phyloP scores from a whole-genome alignment of 2,113 vertebrate genomes.

The Guaruba guarouba region DNA sequence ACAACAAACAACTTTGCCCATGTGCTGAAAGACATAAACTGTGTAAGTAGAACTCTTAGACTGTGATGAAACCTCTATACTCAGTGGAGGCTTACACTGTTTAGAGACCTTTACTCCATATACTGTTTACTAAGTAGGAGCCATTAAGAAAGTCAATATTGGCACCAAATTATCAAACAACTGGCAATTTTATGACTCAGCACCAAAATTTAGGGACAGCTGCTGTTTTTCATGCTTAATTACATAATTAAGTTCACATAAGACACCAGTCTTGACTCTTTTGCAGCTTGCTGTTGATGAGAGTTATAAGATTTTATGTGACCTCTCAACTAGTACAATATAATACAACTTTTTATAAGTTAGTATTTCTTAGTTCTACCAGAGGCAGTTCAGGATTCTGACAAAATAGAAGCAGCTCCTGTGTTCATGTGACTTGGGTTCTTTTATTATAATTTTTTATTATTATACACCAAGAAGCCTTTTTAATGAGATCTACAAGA shows the following conservation, averaged over 20 bases:
- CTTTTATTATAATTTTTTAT: not conserved
- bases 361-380: not conserved
- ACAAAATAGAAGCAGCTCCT: not conserved
- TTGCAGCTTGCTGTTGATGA: not conserved
- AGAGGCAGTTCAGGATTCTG: not conserved
- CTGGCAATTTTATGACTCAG: not conserved
- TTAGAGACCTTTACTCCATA: not conserved
- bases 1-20: not conserved
- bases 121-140: not conserved
- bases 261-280: not conserved
- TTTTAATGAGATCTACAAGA: not conserved
- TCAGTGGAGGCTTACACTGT: not conserved
- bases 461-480: not conserved
- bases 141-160: not conserved
- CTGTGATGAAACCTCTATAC: not conserved
- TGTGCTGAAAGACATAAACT: not conserved
- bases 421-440: not conserved
- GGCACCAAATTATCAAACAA: not conserved
- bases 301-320: not conserved
- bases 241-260: not conserved
- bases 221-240: not conserved
- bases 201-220: not conserved
- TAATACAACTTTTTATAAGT: not conserved
- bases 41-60: not conserved
- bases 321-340: not conserved